Conservation (phyloP, 2,888 invertebrate genomes). For the Laspeyria flexula region DNA sequence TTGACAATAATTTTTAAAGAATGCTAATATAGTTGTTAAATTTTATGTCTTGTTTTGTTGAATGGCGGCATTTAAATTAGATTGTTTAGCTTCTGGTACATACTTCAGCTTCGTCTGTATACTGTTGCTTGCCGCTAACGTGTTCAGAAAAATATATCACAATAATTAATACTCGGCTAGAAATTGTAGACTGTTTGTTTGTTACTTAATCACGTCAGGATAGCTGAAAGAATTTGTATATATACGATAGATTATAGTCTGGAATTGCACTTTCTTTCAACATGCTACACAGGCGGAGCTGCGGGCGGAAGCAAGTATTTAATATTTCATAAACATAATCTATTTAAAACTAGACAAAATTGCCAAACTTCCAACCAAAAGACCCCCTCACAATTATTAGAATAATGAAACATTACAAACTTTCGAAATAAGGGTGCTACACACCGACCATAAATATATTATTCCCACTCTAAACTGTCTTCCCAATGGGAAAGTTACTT, state of each 20-base stretch:
- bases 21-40: slow-evolving; percentile 33
- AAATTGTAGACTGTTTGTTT: too few species aligned
- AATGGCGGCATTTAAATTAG: slow-evolving; percentile 15
- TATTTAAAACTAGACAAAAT: slow-evolving; percentile 9
- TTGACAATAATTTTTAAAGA: slow-evolving; percentile 4
- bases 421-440: slow-evolving; percentile 42
- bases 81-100: too few species aligned
- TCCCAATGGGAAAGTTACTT: slow-evolving; percentile 61
- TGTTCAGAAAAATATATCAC: too few species aligned
- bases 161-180: too few species aligned
- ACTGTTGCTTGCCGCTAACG: too few species aligned
- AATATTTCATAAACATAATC: not conserved
- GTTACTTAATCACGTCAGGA: too few species aligned
- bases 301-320: too few species aligned
- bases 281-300: too few species aligned
- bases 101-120: too few species aligned
- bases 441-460: slow-evolving; percentile 60
- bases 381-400: slow-evolving; percentile 33
- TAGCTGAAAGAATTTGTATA: too few species aligned
- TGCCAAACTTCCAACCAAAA: slow-evolving; percentile 16
- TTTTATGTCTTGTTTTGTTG: slow-evolving; percentile 19
- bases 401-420: slow-evolving; percentile 40
- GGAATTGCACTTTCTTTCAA: too few species aligned
- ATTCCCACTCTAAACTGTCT: slow-evolving; percentile 59
- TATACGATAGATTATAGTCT: too few species aligned